Base-by-base conservation (phyloP, 1,140 invertebrate species). In the Drosophila burlai region DNA sequence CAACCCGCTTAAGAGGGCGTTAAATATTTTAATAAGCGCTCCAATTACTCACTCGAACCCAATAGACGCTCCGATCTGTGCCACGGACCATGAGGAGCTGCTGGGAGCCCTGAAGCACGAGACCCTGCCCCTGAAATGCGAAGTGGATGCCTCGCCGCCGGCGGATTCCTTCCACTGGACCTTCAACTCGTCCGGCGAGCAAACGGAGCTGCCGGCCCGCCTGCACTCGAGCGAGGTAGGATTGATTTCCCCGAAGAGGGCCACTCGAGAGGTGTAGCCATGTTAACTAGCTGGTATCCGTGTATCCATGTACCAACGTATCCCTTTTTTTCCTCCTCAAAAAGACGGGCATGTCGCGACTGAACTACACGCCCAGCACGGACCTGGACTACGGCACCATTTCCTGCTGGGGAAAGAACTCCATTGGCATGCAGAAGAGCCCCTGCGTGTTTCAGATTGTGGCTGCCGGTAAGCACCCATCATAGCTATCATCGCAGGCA, bases 341-440 rank as follows among this genome's bases (percentile, higher is more conserved):
- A n/a, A 34, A 93, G 91, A 92, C 91, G n/a, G 92, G 92, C 92
- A 94, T 96, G 21, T 97, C 96, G n/a, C 95, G 95, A 3, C 94
- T 97, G 16, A 97, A 97, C 92, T 98, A 97, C 92, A 97, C 97
- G 2, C 97, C 97, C 3, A 95, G 95, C 29, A 96, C 96, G 13
- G 97, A 98, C 93, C 95, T 97, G 93, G 97, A 98, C 93, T 98
- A 98, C 90, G 97, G 97, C 43, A 97, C 96, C 16, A 94, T 98
- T 11, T 96, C 96, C 29, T 98, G 97, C 92, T 97, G 96, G 94
- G 97, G 96, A 3, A 95, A 94, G 80, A 98, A 98, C 93, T 94
- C 95, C 42, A 96, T 98, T 43, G 97, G 97, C 31, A 94, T 95
- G 74, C 97, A 98, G 93, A 95, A 96, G 86, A 94, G 95, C 29